Percentiles rank a stretch among this genome's conserved stretches.
Conservation (phyloP, 2,888 invertebrate genomes). For the Pheosia tremula region DNA sequence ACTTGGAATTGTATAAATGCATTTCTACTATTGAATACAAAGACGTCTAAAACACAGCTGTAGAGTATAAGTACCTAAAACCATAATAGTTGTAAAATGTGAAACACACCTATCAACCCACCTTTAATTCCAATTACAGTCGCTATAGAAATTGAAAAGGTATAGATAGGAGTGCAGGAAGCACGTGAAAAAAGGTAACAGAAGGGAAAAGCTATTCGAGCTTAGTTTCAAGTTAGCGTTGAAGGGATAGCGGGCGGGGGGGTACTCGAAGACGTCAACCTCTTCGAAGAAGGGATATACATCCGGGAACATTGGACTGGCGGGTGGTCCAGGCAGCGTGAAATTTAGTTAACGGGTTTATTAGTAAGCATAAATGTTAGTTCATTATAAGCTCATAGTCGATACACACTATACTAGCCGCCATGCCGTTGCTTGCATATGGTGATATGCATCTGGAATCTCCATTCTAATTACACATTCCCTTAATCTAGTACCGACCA, state of each 20-base stretch:
- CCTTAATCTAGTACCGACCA: too few relatives aligned
- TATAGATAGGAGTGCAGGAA: constrained; percentile 11
- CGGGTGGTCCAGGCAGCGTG: constrained; percentile 62
- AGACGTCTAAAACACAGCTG: too few relatives aligned
- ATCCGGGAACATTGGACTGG: constrained; percentile 66
- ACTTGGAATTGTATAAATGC: too few relatives aligned
- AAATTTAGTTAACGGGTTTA: constrained; percentile 38
- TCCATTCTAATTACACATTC: too few relatives aligned
- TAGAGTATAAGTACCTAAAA: not conserved
- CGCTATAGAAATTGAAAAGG: constrained; percentile 8
- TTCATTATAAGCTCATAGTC: too few relatives aligned
- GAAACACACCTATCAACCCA: constrained; percentile 16
- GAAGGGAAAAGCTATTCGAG: constrained; percentile 9
- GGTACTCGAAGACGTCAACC: constrained; percentile 63
- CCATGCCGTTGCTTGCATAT: too few relatives aligned
- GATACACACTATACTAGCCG: too few relatives aligned
- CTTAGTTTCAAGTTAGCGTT: constrained; percentile 40
- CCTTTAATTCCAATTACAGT: constrained; percentile 23
- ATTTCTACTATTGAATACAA: too few relatives aligned
- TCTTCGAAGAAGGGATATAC: constrained; percentile 72
- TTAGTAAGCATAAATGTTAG: constrained; percentile 25
- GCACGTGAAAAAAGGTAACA: constrained; percentile 21
- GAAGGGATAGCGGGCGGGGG: constrained; percentile 61
- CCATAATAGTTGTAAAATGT: too few relatives aligned
- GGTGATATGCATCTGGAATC: too few relatives aligned